Evolutionary conservation across 2,888 invertebrate species (phyloP).

Genomic region (Nephrotoma flavescens): DNA sequence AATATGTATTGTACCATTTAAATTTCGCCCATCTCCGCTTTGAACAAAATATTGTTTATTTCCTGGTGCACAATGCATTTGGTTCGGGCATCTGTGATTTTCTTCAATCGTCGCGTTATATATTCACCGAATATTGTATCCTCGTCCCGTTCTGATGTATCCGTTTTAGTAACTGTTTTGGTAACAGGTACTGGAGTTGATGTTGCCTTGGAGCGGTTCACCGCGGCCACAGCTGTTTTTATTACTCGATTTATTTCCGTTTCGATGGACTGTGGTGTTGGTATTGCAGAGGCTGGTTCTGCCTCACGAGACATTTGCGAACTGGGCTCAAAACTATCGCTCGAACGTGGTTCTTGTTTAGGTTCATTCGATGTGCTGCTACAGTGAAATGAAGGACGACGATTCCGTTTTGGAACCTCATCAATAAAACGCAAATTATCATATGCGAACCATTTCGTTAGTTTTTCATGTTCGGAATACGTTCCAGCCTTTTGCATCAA

Average conservation of each 20-base stretch:
- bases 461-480: background rate
- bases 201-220: background rate
- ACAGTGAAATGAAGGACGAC: background rate
- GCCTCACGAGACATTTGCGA: background rate
- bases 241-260: background rate
- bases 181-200: background rate
- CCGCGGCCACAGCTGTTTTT: background rate
- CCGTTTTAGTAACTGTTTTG: background rate
- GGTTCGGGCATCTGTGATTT: background rate
- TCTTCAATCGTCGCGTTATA: background rate
- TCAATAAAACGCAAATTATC: background rate
- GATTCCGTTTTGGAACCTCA: background rate
- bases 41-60: background rate
- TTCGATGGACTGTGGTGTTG: background rate
- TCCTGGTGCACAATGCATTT: background rate
- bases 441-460: conserved; percentile 1
- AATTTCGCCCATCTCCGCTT: conserved; percentile 1
- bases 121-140: background rate
- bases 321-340: background rate
- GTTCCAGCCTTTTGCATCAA: background rate
- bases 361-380: background rate
- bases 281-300: background rate
- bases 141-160: background rate
- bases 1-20: background rate
- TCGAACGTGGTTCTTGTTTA: background rate